Evolutionary conservation across 1,140 invertebrate species (phyloP), one percentile per base, ranked within the genome.

Genomic region (Hyphantria cunea): DNA sequence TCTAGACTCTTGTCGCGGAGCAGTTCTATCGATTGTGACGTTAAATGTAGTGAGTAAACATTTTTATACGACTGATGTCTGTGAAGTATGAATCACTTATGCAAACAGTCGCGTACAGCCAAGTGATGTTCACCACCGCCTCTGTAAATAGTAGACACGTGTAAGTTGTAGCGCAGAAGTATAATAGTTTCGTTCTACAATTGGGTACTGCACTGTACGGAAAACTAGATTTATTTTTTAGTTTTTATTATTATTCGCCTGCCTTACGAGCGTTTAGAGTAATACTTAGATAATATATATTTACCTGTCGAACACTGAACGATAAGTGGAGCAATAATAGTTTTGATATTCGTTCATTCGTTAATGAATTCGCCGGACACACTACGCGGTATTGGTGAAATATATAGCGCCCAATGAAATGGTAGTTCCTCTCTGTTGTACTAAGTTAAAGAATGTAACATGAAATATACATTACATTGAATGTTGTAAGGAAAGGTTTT

Each of bases 391-490:
- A n/a, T n/a, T n/a, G n/a, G n/a, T n/a, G n/a, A n/a, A n/a, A n/a
- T n/a, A n/a, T n/a, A n/a, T n/a, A n/a, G n/a, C n/a, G n/a, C n/a
- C 54, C 54, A 58, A 58, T 58, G 31, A 58, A 58, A 58, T 48
- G 25, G 54, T 58, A 58, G 44, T 37, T 15, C 44, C 44, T 39
- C 9, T 11, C 33, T 34, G 33, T 34, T 10, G 33, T 6, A 58
- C 11, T 34, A 53, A 41, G 5, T 7, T n/a, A n/a, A 39, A 11
- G 3, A 39, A 41, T 41, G 39, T 37, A 48, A 17, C 31, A 58
- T 45, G 13, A 33, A 15, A 47, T 17, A 56, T 17, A 56, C n/a
- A 34, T 39, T n/a, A 37, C 33, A 34, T 31, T 47, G 14, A 54
- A 49, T 33, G 33, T 13, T 61, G 51, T 55, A 60, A 61, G 45